phyloP scores from a whole-genome alignment of 2,113 vertebrate genomes.

The Picathartes gymnocephalus region DNA sequence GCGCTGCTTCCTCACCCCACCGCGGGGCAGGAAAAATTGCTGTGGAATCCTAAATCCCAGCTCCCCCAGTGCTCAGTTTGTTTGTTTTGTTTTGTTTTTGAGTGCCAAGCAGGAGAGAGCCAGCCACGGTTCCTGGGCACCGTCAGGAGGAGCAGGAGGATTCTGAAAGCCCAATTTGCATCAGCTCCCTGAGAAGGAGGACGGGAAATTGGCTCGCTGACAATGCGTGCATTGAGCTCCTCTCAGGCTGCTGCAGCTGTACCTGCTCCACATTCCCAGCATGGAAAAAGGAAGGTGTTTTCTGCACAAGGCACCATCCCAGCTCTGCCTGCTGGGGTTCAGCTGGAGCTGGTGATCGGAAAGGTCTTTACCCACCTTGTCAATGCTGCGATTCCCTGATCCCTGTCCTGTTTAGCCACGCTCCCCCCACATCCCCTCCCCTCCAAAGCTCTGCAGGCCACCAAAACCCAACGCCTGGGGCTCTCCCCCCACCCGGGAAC shows the following conservation, averaged over 20 bases:
- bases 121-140: not conserved
- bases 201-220: not conserved
- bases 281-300: not conserved
- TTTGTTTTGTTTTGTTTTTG: not conserved
- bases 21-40: not conserved
- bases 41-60: not conserved
- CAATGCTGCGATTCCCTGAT: not conserved
- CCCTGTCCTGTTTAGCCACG: not conserved
- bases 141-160: not conserved
- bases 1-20: not conserved
- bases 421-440: not conserved
- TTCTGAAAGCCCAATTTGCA: not conserved
- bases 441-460: not conserved
- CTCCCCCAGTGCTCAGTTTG: not conserved
- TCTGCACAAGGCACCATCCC: not conserved
- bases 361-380: not conserved
- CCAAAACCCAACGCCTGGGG: not conserved
- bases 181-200: not conserved
- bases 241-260: not conserved
- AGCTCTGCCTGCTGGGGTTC: rapidly evolving
- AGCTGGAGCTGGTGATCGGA: rapidly evolving
- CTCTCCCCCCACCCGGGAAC: not conserved
- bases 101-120: not conserved
- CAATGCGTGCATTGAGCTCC: rapidly evolving
- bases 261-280: not conserved